Percentiles rank a stretch among this genome's conserved stretches.
phyloP scores from a whole-genome alignment of 2,113 vertebrate species.

The Agelaius tricolor region DNA sequence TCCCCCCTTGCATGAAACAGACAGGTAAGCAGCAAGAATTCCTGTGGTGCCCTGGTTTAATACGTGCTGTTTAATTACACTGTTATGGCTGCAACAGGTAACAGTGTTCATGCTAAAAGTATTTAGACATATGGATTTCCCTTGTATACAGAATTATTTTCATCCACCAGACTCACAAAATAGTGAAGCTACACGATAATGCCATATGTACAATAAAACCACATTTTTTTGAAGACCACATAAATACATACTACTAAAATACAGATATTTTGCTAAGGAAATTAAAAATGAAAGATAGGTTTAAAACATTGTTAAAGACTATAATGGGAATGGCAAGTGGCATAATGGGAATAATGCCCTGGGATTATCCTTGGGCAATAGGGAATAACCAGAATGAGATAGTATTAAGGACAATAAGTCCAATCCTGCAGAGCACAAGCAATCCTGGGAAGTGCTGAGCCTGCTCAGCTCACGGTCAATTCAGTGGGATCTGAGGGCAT shows the following conservation, averaged over 20 bases:
- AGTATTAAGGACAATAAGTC: conserved; percentile 74
- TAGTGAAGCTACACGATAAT: conserved; percentile 10
- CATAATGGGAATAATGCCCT: conserved; percentile 74
- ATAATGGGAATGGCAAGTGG: conserved; percentile 73
- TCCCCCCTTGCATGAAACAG: not conserved
- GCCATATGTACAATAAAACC: conserved; percentile 45
- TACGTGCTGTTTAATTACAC: not conserved
- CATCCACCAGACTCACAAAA: conserved; percentile 9
- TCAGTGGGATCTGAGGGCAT: conserved; percentile 2
- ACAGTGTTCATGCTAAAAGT: conserved; percentile 15
- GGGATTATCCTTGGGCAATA: conserved; percentile 73
- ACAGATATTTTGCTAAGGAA: conserved; percentile 65
- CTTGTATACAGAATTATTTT: conserved; percentile 35
- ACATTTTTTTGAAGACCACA: not conserved
- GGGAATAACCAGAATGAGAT: conserved; percentile 74
- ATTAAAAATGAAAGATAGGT: conserved; percentile 70
- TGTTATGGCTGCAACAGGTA: conserved; percentile 45
- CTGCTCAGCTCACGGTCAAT: not conserved
- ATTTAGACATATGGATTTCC: conserved; percentile 36
- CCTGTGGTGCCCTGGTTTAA: not conserved
- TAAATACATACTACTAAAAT: conserved; percentile 57
- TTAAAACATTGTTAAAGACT: conserved; percentile 71
- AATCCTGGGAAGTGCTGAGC: conserved; percentile 49
- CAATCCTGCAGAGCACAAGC: conserved; percentile 45
- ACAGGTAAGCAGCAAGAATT: not conserved